Evolutionary conservation across 2,888 invertebrate species (phyloP), one percentile per base, ranked within the genome.

Genomic region (Sarcophaga carnaria): DNA sequence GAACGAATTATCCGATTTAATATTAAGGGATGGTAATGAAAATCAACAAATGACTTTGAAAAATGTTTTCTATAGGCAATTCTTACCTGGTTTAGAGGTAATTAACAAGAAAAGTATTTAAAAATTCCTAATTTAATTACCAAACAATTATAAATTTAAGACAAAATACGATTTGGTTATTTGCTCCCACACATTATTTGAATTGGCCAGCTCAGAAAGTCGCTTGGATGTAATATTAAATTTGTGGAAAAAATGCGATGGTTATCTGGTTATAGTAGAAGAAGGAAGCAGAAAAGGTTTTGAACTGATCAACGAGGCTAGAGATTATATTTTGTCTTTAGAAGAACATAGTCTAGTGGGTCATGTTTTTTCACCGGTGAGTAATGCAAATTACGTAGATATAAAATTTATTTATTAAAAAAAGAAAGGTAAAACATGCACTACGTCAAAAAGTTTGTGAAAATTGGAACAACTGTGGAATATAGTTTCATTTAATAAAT

Each of bases 231-330:
- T 95, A 0, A 93, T 98, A 80, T 94, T 96, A 74, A 97, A 96
- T 90, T 94, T 99, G 11, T 99, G 98, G 98, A 95, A 95, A 78
- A 98, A 97, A 94, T 97, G 98, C 0, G 95, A 96, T 88, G 95
- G 96, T 14, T 98, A 96, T 92, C 93, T 99, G 91, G 95, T 99
- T 17, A 94, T 99, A 5, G 95, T 98, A 0, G 98, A 99, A 93
- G 95, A 96, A 88, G 98, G 98, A 6, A 96, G 96, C 0, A 95
- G 95, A 88, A 96, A 96, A 63, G 98, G 98, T 3, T 98, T 97
- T 91, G 94, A 95, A 91, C 94, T 97, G 89, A 94, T 99, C 0
- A 96, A 96, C 89, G 98, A 99, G 94, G 97, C 97, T 0, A 95
- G 98, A 90, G 97, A 98, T 89, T 97, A 96, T 91, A 94, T 99